Conservation (phyloP, 2,888 invertebrate species). For the Globia sparganii region DNA sequence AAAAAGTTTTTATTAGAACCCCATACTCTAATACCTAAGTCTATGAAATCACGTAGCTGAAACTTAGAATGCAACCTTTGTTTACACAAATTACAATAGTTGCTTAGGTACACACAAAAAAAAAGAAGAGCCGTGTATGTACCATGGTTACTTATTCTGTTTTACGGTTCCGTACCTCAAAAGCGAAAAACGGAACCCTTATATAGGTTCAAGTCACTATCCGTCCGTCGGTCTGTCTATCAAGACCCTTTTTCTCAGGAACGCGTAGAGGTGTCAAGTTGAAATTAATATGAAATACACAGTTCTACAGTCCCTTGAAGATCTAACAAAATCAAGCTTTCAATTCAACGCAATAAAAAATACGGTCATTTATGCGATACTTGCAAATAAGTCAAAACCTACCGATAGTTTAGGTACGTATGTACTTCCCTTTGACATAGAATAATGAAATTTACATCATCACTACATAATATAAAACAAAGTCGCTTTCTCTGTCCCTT, state of each 20-base stretch:
- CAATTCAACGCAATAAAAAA: too few relatives aligned
- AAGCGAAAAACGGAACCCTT: not conserved
- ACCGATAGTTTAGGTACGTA: too few relatives aligned
- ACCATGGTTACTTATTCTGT: not conserved
- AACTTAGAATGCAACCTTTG: not conserved
- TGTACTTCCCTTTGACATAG: too few relatives aligned
- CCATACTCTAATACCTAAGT: not conserved
- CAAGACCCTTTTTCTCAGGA: not conserved
- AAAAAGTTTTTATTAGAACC: too few relatives aligned
- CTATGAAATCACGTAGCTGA: not conserved
- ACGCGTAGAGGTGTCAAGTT: not conserved
- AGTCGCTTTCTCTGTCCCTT: too few relatives aligned
- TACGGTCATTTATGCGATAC: too few relatives aligned
- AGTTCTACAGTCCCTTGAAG: too few relatives aligned
- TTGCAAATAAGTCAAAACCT: too few relatives aligned
- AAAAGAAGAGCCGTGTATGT: not conserved
- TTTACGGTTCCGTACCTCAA: not conserved
- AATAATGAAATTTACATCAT: too few relatives aligned
- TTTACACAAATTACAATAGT: not conserved
- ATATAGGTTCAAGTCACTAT: not conserved
- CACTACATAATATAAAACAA: too few relatives aligned
- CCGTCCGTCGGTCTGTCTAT: not conserved
- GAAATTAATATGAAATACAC: not conserved
- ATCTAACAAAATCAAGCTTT: too few relatives aligned
- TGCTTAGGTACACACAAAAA: not conserved